Conservation (phyloP, 2,888 invertebrate species). For the Augiades crinisus region DNA sequence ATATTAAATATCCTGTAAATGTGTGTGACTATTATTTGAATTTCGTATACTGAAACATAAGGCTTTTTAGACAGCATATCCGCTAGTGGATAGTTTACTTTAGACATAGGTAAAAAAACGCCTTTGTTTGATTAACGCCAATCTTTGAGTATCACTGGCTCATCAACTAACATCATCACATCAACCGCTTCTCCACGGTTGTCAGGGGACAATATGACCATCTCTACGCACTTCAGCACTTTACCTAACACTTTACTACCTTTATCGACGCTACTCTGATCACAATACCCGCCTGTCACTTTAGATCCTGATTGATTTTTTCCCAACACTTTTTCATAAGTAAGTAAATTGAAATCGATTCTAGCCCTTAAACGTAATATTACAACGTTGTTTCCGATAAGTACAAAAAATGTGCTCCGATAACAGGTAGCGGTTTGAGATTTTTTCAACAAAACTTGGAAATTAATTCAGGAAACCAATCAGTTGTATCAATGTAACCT, state of each 20-base stretch:
- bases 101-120: no score
- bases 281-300: conserved; percentile 71
- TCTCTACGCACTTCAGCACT: conserved; percentile 65
- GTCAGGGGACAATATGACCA: conserved; percentile 65
- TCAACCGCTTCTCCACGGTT: conserved; percentile 52
- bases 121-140: neutral
- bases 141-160: conserved; percentile 50
- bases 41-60: no score
- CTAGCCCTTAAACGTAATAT: conserved; percentile 38
- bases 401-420: conserved; percentile 20
- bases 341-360: conserved; percentile 39
- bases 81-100: no score
- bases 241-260: conserved; percentile 60
- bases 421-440: conserved; percentile 15
- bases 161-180: conserved; percentile 34
- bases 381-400: conserved; percentile 33
- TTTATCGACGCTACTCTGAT: conserved; percentile 67
- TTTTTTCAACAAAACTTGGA: conserved; percentile 9
- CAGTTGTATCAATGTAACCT: neutral
- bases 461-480: conserved; percentile 5
- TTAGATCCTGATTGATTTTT: conserved; percentile 77
- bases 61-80: neutral
- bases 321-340: conserved; percentile 50
- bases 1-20: no score
- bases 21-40: no score